Evolutionary conservation across 2,888 invertebrate genomes (phyloP).

Genomic region (Agrilus mali): DNA sequence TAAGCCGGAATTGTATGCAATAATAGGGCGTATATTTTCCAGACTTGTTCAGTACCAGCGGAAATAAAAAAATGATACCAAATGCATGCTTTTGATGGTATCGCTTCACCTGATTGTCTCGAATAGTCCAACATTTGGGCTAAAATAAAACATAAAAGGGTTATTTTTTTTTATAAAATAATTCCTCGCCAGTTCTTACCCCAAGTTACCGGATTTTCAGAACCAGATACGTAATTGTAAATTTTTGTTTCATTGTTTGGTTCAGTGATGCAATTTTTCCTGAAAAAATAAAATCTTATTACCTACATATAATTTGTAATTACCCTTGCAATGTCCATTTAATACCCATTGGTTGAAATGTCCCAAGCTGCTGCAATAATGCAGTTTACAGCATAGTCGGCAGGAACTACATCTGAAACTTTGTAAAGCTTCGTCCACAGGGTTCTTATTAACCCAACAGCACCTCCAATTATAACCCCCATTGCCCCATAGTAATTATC

Average conservation of each 20-base stretch:
- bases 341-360: slow-evolving; percentile 28
- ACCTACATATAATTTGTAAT: too few relatives aligned
- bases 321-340: not conserved
- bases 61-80: too few relatives aligned
- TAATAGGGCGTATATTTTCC: too few relatives aligned
- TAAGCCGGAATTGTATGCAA: too few relatives aligned
- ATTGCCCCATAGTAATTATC: slow-evolving; percentile 57
- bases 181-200: not conserved
- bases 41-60: too few relatives aligned
- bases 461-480: slow-evolving; percentile 35
- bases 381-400: slow-evolving; percentile 69
- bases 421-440: slow-evolving; percentile 38
- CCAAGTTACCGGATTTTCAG: slow-evolving; percentile 71
- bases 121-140: too few relatives aligned
- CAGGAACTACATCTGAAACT: slow-evolving; percentile 53
- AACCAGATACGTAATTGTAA: slow-evolving; percentile 76
- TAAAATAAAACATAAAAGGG: too few relatives aligned
- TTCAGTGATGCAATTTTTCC: not conserved
- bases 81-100: too few relatives aligned
- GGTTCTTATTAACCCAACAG: slow-evolving; percentile 44
- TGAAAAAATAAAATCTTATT: too few relatives aligned
- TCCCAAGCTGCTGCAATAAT: slow-evolving; percentile 65
- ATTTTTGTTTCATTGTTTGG: slow-evolving; percentile 35
- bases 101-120: too few relatives aligned
- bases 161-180: too few relatives aligned